These are phyloP conservation scores for Acrossocheilus fasciatus DNA, from an alignment of 2,797 vertebrate genomes.

Conservation along the genomic window DNA sequence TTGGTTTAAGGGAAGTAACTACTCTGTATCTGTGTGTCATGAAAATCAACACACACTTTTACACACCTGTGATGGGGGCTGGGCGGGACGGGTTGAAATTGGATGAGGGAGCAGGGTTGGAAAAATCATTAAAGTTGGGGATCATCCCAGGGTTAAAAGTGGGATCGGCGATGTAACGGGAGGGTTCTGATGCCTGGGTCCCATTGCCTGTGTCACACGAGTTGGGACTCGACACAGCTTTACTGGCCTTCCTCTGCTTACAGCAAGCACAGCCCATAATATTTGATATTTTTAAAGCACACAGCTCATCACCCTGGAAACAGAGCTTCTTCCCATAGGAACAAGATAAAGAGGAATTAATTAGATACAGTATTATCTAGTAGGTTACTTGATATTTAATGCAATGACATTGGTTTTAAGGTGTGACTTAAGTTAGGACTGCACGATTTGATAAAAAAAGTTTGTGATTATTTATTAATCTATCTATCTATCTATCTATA, in stretches of 20 bases:
- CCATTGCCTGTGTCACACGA: constrained; percentile 56
- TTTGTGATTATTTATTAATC: too few species aligned
- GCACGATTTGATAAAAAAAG: too few species aligned
- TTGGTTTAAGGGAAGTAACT: constrained; percentile 7
- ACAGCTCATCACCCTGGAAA: constrained; percentile 70
- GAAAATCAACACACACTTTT: not conserved
- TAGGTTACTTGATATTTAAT: not conserved
- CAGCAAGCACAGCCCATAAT: constrained; percentile 96
- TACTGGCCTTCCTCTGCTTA: constrained; percentile 84
- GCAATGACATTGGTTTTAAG: not conserved
- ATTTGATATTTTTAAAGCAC: constrained; percentile 58
- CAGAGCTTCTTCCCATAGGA: constrained; percentile 62
- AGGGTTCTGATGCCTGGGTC: constrained; percentile 65
- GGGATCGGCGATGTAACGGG: constrained; percentile 79
- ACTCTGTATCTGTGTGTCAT: not conserved
- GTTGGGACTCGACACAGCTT: constrained; percentile 67
- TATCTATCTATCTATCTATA: too few species aligned
- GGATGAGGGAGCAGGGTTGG: constrained; percentile 62
- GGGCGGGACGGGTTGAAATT: constrained; percentile 63
- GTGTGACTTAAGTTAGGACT: not conserved
- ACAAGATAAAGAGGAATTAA: constrained; percentile 29
- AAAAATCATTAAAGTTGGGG: constrained; percentile 85
- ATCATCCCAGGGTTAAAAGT: constrained; percentile 69
- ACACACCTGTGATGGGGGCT: constrained; percentile 70
- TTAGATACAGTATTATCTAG: not conserved